Percentiles rank a stretch among this genome's conserved stretches.
phyloP scores from a whole-genome alignment of 2,888 invertebrate genomes.

The Caenorhabditis afra region DNA sequence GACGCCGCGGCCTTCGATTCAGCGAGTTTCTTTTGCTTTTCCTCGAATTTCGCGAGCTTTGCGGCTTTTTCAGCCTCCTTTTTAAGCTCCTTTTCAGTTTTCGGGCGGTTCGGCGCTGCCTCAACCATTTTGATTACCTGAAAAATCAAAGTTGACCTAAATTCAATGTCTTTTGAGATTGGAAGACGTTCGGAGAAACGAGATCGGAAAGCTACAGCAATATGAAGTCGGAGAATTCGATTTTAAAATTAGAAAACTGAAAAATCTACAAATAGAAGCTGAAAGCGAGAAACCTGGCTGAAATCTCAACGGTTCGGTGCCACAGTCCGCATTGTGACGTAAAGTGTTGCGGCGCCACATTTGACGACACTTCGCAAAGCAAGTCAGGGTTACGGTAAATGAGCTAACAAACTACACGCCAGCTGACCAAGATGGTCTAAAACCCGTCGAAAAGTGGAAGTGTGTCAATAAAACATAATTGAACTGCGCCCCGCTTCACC shows the following conservation, averaged over 20 bases:
- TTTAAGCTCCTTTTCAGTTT: conserved; percentile 73
- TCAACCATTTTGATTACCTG: conserved; percentile 54
- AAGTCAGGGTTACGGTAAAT: not conserved
- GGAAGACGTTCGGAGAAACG: not conserved
- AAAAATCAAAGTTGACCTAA: conserved; percentile 4
- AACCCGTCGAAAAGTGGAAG: not conserved
- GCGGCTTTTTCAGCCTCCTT: conserved; percentile 93
- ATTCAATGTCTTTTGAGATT: not conserved
- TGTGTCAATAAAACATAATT: conserved; percentile 1
- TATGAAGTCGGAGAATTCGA: not conserved
- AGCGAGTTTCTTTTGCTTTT: conserved; percentile 78
- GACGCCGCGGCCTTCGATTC: conserved; percentile 84
- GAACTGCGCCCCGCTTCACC: not conserved
- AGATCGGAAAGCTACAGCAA: not conserved
- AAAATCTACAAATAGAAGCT: conserved; percentile 1
- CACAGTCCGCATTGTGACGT: conserved; percentile 29
- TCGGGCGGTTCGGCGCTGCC: conserved; percentile 51
- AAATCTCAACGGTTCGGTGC: not conserved
- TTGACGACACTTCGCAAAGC: conserved; percentile 20
- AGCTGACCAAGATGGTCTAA: not conserved
- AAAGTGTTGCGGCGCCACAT: conserved; percentile 14
- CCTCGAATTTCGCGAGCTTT: conserved; percentile 89
- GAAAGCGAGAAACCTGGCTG: conserved; percentile 1
- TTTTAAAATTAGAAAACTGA: not conserved
- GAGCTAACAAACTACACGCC: not conserved